Evolutionary conservation across 1,140 invertebrate genomes (phyloP).

Genomic region (Bombus picipes): DNA sequence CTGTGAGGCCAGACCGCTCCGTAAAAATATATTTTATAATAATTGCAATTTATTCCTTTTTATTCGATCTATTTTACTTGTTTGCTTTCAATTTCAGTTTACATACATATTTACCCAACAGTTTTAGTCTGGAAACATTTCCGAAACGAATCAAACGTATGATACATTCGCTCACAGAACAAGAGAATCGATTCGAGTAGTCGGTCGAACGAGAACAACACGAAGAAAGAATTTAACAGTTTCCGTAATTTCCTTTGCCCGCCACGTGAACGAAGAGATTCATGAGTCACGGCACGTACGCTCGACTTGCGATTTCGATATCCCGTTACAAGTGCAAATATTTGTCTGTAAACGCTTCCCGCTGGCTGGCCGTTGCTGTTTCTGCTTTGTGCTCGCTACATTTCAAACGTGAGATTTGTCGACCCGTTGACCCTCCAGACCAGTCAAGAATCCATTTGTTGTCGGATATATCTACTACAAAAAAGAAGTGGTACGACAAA

Average conservation of each 20-base stretch:
- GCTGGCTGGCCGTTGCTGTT: not conserved
- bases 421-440: not conserved
- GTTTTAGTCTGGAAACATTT: not conserved
- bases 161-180: not conserved
- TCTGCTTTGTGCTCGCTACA: not conserved
- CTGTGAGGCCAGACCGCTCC: too few relatives aligned
- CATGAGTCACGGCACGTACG: constrained; percentile 14
- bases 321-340: constrained; percentile 44
- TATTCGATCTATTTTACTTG: not conserved
- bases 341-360: constrained; percentile 11
- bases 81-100: not conserved
- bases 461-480: not conserved
- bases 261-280: not conserved
- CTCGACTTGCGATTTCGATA: constrained; percentile 40
- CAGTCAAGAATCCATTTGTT: not conserved
- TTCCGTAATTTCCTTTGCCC: constrained; percentile 14
- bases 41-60: not conserved
- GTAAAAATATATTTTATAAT: not conserved
- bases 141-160: not conserved
- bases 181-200: not conserved
- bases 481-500: not conserved
- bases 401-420: constrained; percentile 11
- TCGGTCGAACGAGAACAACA: not conserved
- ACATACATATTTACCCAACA: not conserved
- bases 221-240: constrained; percentile 26